Base-by-base conservation (phyloP, 2,888 invertebrate species). In the Hermodice carunculata region DNA sequence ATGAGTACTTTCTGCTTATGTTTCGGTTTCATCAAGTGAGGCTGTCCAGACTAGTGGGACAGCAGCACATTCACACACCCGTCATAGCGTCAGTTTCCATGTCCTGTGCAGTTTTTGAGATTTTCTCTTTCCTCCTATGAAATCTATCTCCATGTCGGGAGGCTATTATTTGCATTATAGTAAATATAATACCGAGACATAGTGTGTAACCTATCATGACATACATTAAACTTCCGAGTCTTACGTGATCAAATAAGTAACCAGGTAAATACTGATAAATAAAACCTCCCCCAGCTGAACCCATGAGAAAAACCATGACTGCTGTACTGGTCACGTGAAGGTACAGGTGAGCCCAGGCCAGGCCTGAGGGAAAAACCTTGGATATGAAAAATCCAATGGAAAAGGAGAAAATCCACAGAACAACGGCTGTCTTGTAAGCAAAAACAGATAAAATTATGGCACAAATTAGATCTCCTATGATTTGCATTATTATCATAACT, bases 281-380 rank as follows among this genome's bases (percentile, higher is more conserved):
- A 17, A 78, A 61, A 2, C 76, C 78, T 3, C 78, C 78, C 1
- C 67, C 22, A 6, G 75, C 70, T 0, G 71, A 74, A 6, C 77
- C 78, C 2, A 75, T 52, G 2, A 75, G 64, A 1, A 75, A 52
- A 31, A 77, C 69, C 26, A 73, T 75, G 11, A 77, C 73, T 1
- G 70, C 76, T 34, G 73, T 63, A 6, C 76, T 74, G 5, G 76
- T 77, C 71, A 79, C 72, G 19, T 73, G 64, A 3, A 78, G 57
- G 44, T 78, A 73, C 34, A 52, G 73, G 46, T 79, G 73, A 1
- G 69, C 73, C 78, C 78, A 78, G 1, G 75, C 73, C 6, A 78
- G 71, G 17, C 76, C 75, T 6, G 73, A 69, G 0, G 79, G 79
- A 46, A 78, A 77, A 11, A 73, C 63, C 0, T 73, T 74, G 0